Evolutionary conservation across 2,113 vertebrate species (phyloP).

Genomic region (Pomatostomus ruficeps): DNA sequence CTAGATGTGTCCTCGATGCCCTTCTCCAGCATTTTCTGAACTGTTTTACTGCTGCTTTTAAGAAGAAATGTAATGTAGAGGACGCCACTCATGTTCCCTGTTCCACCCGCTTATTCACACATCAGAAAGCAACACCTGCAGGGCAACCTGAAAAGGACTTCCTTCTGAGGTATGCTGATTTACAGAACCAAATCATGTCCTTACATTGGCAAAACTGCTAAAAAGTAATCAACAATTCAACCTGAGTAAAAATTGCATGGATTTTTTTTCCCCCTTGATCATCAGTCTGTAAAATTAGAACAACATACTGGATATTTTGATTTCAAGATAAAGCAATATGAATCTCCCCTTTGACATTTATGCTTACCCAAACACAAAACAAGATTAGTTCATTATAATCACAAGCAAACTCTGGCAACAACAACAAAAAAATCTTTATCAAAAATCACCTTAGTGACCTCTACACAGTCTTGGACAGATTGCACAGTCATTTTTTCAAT

Average conservation of each 20-base stretch:
- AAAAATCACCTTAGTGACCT: constrained; percentile 82
- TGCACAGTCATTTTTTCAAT: constrained; percentile 79
- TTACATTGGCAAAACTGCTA: not conserved
- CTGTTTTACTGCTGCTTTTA: not conserved
- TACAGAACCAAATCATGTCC: not conserved
- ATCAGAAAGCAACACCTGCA: not conserved
- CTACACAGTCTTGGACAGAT: constrained; percentile 80
- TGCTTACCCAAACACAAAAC: not conserved
- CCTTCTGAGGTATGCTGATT: not conserved
- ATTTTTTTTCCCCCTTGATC: not conserved
- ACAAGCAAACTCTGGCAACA: not conserved
- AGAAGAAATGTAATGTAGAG: not conserved
- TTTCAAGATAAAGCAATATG: not conserved
- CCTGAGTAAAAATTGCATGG: not conserved
- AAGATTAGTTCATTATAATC: not conserved
- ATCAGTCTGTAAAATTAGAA: not conserved
- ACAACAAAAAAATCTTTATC: not conserved
- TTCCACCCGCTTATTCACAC: not conserved
- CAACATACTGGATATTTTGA: not conserved
- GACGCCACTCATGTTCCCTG: not conserved
- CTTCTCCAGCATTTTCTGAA: not conserved
- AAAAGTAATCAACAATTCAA: not conserved
- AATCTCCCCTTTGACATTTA: not conserved
- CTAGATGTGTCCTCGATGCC: not conserved
- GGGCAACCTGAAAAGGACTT: not conserved